Conservation (phyloP, 1,140 invertebrate species). For the Procambarus virginalis region DNA sequence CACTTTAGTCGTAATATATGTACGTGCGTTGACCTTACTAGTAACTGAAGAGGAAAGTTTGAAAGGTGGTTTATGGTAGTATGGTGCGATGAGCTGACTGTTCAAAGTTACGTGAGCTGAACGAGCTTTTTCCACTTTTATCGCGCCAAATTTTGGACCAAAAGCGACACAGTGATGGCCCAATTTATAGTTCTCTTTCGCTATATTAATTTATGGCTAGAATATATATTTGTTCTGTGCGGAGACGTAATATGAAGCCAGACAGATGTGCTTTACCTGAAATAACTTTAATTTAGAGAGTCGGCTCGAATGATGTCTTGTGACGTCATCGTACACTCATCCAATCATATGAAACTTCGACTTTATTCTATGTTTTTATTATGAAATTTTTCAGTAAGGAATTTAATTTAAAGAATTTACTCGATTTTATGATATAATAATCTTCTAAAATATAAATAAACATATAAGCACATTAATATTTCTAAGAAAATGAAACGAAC, state of each 20-base stretch:
- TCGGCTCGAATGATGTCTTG: slow-evolving; percentile 1
- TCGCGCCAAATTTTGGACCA: not conserved
- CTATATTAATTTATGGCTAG: not conserved
- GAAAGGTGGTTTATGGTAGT: no score
- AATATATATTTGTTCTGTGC: not conserved
- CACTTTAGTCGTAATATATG: not conserved
- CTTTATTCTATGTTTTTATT: slow-evolving; percentile 45
- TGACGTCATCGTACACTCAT: slow-evolving; percentile 53
- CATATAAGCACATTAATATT: not conserved
- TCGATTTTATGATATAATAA: not conserved
- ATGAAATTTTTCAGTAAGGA: slow-evolving; percentile 5
- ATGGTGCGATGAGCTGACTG: no score
- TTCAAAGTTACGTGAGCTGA: not conserved
- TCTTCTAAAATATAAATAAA: not conserved
- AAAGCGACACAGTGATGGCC: not conserved
- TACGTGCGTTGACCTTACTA: not conserved
- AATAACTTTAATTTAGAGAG: not conserved
- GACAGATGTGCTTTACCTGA: not conserved
- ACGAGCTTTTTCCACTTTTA: not conserved
- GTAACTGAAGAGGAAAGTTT: no score
- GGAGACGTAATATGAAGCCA: not conserved
- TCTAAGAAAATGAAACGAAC: not conserved
- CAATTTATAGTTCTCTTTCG: not conserved
- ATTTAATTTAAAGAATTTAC: not conserved
- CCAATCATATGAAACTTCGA: slow-evolving; percentile 52